phyloP scores from a whole-genome alignment of 2,888 invertebrate species.

The Drosophila tripunctata region DNA sequence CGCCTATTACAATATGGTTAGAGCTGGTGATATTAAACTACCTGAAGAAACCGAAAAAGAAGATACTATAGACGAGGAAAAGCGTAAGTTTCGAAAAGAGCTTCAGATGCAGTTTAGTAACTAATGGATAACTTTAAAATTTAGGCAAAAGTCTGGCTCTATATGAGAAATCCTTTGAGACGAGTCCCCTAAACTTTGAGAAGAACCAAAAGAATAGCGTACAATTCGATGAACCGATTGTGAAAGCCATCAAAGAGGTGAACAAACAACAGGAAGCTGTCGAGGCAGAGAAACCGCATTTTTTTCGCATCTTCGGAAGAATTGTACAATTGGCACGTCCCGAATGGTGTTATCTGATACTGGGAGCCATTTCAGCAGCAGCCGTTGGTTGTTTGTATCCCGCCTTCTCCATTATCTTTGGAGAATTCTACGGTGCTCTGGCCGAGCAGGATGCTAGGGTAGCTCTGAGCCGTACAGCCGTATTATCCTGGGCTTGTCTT shows the following conservation, averaged over 20 bases:
- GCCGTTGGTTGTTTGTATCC: conserved; percentile 90
- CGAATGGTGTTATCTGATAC: conserved; percentile 88
- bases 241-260: conserved; percentile 51
- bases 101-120: too few relatives aligned
- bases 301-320: conserved; percentile 84
- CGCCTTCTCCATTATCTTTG: conserved; percentile 90
- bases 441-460: conserved; percentile 86
- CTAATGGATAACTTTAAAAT: not conserved
- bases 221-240: conserved; percentile 73
- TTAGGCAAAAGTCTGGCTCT: conserved; percentile 79
- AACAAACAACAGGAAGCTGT: conserved; percentile 32
- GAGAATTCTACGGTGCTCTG: conserved; percentile 90
- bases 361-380: conserved; percentile 88
- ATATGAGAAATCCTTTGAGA: conserved; percentile 83
- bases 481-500: conserved; percentile 88
- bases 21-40: conserved; percentile 82
- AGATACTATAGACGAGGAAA: conserved; percentile 67
- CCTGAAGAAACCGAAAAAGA: conserved; percentile 66
- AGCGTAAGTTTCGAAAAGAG: too few relatives aligned
- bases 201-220: conserved; percentile 81
- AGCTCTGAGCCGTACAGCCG: conserved; percentile 86
- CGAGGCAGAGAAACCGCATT: conserved; percentile 79
- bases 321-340: conserved; percentile 88
- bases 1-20: conserved; percentile 88
- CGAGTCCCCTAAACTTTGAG: conserved; percentile 81